Base-by-base conservation (phyloP, 2,888 invertebrate genomes). In the Hymenopus coronatus region DNA sequence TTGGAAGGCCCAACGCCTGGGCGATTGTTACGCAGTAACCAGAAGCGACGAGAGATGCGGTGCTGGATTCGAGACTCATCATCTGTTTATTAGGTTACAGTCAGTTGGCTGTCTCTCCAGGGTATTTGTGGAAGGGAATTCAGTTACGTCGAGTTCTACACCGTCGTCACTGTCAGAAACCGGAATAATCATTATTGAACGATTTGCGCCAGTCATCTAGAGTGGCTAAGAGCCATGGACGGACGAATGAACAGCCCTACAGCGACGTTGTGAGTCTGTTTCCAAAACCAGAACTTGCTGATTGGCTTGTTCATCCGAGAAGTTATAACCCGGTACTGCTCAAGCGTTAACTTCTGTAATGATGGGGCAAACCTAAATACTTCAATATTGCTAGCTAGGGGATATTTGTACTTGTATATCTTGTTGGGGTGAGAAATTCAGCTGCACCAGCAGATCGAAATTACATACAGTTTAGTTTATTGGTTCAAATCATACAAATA, bases 161-260 rank as follows among this genome's bases (percentile, higher is more conserved):
- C 54, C 54, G 54, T 70, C 54, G 54, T 70, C 54, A 70, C 87
- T 87, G 87, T 87, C 82, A 87, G 87, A 81, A 88, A 85, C 88
- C 85, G 84, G 88, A 88, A 88, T 88, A 88, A 88, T 88, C 84
- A 88, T 88, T 84, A 85, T 84, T 84, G 88, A 88, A 83, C 88
- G 88, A 88, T 88, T 83, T 88, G 84, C 83, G 88, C 54, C 28
- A 83, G 28, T 83, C 88, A 88, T 88, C 87, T 87, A 82, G 87
- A 82, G 87, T 82, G 81, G 82, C 87, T n/a, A 83, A 88, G 84
- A 27, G 88, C 81, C 82, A 25, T 30, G 28, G 84, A 88, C 28
- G 81, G 30, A 30, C 28, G 33, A 83, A 33, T 28, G 33, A 28
- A 83, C 83, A 83, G 83, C 33, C 83, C 33, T 27, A 20, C 20